Conservation (phyloP, 2,888 invertebrate species). For the Xylota segnis region DNA sequence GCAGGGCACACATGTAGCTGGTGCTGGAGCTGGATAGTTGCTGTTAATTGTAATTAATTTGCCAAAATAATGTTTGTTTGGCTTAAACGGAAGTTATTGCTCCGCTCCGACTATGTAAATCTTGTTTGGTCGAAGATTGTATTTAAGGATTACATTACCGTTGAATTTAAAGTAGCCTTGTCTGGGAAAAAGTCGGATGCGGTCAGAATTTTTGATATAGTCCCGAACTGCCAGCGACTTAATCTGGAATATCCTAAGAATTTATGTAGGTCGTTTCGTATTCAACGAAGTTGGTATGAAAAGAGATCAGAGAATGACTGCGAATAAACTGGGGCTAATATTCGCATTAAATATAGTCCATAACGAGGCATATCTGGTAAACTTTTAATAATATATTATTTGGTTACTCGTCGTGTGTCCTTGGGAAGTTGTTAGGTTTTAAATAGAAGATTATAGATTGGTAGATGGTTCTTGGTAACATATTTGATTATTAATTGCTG, state of each 20-base stretch:
- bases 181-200: neutral
- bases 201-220: neutral
- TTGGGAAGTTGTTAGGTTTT: too few species aligned
- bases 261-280: neutral
- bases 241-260: too few species aligned
- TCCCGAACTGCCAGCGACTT: neutral
- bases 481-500: too few species aligned
- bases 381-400: too few species aligned
- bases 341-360: too few species aligned
- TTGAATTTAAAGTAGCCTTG: neutral
- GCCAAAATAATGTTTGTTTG: conserved; percentile 17
- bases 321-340: too few species aligned
- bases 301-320: too few species aligned
- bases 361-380: too few species aligned
- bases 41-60: conserved; percentile 58
- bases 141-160: neutral
- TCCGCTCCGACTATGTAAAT: conserved; percentile 43
- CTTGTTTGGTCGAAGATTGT: conserved; percentile 9
- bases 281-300: neutral
- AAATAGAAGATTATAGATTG: too few species aligned
- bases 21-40: conserved; percentile 26
- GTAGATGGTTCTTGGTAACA: too few species aligned
- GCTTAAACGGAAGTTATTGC: conserved; percentile 41
- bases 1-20: conserved; percentile 1
- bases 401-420: too few species aligned